Percentiles rank a stretch among this genome's conserved stretches.
Evolutionary conservation across 2,797 vertebrate species (phyloP).

Genomic region (Moxostoma hubbsi): DNA sequence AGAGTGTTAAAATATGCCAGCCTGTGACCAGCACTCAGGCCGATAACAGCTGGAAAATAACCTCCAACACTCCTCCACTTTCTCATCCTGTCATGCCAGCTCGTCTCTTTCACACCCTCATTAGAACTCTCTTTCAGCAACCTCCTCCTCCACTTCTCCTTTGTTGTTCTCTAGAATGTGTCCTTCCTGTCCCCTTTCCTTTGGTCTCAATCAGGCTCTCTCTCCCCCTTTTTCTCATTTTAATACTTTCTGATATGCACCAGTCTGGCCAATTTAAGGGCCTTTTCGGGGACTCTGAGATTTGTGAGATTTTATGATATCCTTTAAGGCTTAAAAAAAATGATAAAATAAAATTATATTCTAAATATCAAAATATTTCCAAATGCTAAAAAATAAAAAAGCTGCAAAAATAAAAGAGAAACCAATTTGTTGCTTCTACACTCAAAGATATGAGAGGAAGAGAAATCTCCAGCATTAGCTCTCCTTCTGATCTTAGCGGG

Average conservation of each 20-base stretch:
- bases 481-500: slow-evolving; percentile 45
- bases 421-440: slow-evolving; percentile 17
- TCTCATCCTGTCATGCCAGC: background rate
- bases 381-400: background rate
- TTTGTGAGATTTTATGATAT: too few species aligned
- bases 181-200: background rate
- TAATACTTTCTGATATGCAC: background rate
- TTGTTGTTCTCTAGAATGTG: background rate
- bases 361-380: background rate
- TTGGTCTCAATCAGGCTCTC: background rate
- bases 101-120: slow-evolving; percentile 1
- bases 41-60: slow-evolving; percentile 10
- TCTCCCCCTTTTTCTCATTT: background rate
- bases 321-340: too few species aligned
- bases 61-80: slow-evolving; percentile 3
- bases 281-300: background rate
- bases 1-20: background rate
- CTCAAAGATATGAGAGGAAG: slow-evolving; percentile 16
- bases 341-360: slow-evolving; percentile 28
- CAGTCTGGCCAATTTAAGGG: background rate
- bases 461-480: slow-evolving; percentile 38
- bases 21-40: slow-evolving; percentile 2
- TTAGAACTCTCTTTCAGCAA: slow-evolving; percentile 11
- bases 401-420: slow-evolving; percentile 31
- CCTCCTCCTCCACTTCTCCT: background rate